Conservation (phyloP, 1,140 invertebrate species). For the Drosophila seguyi region DNA sequence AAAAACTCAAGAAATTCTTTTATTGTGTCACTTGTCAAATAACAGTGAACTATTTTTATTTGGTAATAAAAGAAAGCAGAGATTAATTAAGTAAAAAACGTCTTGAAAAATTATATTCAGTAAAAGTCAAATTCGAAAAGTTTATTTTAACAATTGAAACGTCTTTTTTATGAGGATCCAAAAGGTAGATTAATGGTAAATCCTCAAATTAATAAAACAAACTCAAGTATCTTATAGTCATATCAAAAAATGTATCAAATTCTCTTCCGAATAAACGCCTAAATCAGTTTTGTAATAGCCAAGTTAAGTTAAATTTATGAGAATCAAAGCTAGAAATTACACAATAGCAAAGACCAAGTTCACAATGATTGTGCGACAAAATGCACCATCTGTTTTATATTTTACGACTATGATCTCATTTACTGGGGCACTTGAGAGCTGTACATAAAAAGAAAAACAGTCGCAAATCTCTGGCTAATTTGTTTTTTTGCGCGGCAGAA, state of each 20-base stretch:
- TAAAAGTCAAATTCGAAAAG: neutral
- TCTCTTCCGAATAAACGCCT: neutral
- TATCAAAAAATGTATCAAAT: neutral
- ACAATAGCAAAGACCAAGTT: neutral
- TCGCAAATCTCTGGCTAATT: neutral
- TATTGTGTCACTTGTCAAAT: no score
- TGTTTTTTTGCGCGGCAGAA: conserved; percentile 12
- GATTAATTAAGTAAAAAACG: no score
- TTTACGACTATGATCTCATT: conserved; percentile 9
- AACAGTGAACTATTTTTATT: no score
- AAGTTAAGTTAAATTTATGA: neutral
- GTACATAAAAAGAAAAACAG: conserved; percentile 7
- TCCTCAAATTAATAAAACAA: neutral
- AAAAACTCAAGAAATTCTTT: no score
- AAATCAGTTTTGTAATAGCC: neutral
- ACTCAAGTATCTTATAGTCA: neutral
- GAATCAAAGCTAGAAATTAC: neutral
- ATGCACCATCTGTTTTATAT: neutral
- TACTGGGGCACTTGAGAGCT: conserved; percentile 1
- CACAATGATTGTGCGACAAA: neutral
- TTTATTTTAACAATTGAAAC: no score
- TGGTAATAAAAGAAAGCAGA: no score
- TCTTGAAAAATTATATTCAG: no score
- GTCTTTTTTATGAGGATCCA: no score
- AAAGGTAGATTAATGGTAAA: no score